Conservation (phyloP, 2,113 vertebrate genomes). For the Channa maculata region DNA sequence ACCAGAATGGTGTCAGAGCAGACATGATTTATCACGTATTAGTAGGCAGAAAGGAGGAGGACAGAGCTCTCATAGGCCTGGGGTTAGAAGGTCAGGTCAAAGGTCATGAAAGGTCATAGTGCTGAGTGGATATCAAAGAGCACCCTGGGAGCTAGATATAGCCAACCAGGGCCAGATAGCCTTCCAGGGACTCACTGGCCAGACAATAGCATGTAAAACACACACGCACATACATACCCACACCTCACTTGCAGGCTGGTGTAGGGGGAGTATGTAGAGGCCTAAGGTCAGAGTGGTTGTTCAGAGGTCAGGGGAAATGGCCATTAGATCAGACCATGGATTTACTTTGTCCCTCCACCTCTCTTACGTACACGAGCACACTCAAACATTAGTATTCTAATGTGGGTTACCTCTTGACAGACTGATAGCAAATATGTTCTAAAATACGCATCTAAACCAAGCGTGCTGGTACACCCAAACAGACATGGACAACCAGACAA, state of each 20-base stretch:
- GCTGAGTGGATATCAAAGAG: conserved; percentile 83
- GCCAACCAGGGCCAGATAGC: conserved; percentile 74
- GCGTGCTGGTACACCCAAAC: conserved; percentile 75
- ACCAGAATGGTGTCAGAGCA: conserved; percentile 60
- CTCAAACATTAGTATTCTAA: conserved; percentile 24
- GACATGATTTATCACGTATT: conserved; percentile 88
- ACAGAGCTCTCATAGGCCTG: conserved; percentile 58
- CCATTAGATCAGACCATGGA: conserved; percentile 53
- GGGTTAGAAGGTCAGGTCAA: conserved; percentile 70
- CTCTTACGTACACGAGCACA: conserved; percentile 16
- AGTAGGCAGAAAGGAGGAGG: conserved; percentile 62
- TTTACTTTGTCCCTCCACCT: conserved; percentile 45
- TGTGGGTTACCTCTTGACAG: conserved; percentile 68
- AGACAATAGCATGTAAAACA: conserved; percentile 63
- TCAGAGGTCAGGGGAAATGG: conserved; percentile 70
- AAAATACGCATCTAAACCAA: conserved; percentile 72
- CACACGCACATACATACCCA: conserved; percentile 23
- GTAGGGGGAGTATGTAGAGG: conserved; percentile 45
- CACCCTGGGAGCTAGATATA: conserved; percentile 79
- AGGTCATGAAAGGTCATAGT: conserved; percentile 76
- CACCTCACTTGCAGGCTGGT: conserved; percentile 33
- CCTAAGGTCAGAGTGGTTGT: conserved; percentile 70
- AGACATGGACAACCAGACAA: conserved; percentile 78
- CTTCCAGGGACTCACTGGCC: conserved; percentile 78
- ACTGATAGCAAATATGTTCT: conserved; percentile 75